Evolutionary conservation across 2,797 vertebrate species (phyloP), one percentile per base, ranked within the genome.

Genomic region (Carduelis carduelis): DNA sequence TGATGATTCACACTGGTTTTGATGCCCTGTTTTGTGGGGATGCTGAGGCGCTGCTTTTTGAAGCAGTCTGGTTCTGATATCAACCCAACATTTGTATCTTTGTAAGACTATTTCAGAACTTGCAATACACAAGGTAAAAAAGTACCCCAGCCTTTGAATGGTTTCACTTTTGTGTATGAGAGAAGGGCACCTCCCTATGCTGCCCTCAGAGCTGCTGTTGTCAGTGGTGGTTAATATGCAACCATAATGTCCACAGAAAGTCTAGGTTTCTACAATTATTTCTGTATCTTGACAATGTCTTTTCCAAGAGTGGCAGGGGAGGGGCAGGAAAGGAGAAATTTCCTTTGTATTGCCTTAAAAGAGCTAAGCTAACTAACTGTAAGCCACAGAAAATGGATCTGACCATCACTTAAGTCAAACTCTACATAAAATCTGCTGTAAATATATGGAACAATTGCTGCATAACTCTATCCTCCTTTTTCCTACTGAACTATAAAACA

Each of bases 201-300:
- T 76, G 14, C 65, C 55, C 44, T 79, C 11, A 44, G 71, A 83
- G 77, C 70, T 83, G 72, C 47, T 70, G 1, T 64, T 83, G 66
- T 64, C 5, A 2, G 30, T 34, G 55, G n/a, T 87, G 89, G 96
- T 96, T 95, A 96, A 96, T 96, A 32, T 93, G 53, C 91, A 96
- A 93, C 94, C 59, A 63, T 71, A 92, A 66, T 93, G 91, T 95
- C 91, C 81, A 95, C 94, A 95, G 50, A 89, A 88, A 47, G 87
- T 43, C 55, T 69, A 34, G 35, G 53, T 89, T 68, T 95, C 70
- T 78, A 59, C 85, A 88, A 52, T 85, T 93, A 92, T 78, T 92
- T 59, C 75, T 95, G 50, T 94, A 75, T 63, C 12, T 71, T 87
- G 71, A 79, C 74, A 96, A 83, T 76, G 46, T 61, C 68, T 94